Evolutionary conservation across 2,888 invertebrate genomes (phyloP).

Genomic region (Anorthoa munda): DNA sequence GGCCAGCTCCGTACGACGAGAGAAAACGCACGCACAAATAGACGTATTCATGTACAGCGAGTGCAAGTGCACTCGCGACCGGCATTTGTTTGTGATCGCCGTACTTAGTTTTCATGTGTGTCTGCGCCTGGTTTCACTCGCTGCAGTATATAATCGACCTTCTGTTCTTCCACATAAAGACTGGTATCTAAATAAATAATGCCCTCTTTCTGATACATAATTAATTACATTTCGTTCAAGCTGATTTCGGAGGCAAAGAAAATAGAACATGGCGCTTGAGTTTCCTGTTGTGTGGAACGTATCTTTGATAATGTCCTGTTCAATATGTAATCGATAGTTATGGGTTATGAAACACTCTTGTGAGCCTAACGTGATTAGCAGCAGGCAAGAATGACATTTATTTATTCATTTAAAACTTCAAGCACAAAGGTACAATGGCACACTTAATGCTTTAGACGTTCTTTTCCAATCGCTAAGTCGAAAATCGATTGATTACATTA

Average conservation of each 20-base stretch:
- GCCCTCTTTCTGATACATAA: constrained; percentile 53
- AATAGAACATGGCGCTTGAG: constrained; percentile 20
- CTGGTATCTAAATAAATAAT: constrained; percentile 50
- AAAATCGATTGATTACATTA: no score
- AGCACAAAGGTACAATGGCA: no score
- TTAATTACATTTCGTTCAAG: constrained; percentile 57
- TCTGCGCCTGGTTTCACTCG: neutral
- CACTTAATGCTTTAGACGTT: no score
- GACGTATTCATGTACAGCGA: neutral
- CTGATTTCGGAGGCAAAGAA: constrained; percentile 19
- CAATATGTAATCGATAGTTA: neutral
- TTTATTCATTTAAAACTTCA: no score
- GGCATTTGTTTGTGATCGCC: neutral
- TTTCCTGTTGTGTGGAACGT: constrained; percentile 28
- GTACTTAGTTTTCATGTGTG: neutral
- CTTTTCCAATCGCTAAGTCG: no score
- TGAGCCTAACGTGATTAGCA: neutral
- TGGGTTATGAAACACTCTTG: neutral
- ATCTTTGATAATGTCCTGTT: constrained; percentile 2
- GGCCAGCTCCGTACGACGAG: neutral
- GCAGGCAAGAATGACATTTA: no score
- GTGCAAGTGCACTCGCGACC: neutral
- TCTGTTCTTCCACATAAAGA: neutral
- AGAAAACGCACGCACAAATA: neutral
- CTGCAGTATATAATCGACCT: neutral